These are phyloP conservation scores for Staurois parvus DNA, from an alignment of 2,797 vertebrate species.

Conservation along the genomic window DNA sequence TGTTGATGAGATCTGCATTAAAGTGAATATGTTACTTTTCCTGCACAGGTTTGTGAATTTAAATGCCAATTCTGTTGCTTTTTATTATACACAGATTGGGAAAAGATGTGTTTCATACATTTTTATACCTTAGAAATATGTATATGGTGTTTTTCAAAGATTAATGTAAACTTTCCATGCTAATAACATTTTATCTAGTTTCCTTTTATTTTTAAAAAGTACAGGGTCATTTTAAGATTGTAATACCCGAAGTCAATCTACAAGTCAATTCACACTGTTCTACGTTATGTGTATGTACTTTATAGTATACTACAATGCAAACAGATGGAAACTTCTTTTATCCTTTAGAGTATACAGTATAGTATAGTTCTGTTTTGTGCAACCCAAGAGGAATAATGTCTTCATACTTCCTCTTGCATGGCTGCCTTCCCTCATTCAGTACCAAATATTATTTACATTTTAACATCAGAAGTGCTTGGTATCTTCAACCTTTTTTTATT, in stretches of 20 bases:
- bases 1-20: too few relatives aligned
- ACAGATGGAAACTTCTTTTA: neutral
- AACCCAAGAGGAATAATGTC: neutral
- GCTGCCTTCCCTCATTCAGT: neutral
- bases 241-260: neutral
- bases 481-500: slow-evolving; percentile 13
- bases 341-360: neutral
- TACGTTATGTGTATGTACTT: neutral
- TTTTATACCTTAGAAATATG: too few relatives aligned
- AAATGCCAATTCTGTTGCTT: too few relatives aligned
- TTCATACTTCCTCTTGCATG: neutral
- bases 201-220: too few relatives aligned
- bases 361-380: neutral
- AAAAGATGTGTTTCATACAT: too few relatives aligned
- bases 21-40: too few relatives aligned
- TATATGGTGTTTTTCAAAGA: too few relatives aligned
- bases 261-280: neutral
- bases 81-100: too few relatives aligned
- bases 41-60: too few relatives aligned
- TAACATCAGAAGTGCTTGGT: neutral
- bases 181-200: too few relatives aligned
- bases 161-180: too few relatives aligned
- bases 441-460: slow-evolving; percentile 16
- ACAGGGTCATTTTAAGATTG: too few relatives aligned
- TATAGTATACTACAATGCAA: neutral